phyloP scores from a whole-genome alignment of 2,888 invertebrate species.

The Eupithecia exiguata region DNA sequence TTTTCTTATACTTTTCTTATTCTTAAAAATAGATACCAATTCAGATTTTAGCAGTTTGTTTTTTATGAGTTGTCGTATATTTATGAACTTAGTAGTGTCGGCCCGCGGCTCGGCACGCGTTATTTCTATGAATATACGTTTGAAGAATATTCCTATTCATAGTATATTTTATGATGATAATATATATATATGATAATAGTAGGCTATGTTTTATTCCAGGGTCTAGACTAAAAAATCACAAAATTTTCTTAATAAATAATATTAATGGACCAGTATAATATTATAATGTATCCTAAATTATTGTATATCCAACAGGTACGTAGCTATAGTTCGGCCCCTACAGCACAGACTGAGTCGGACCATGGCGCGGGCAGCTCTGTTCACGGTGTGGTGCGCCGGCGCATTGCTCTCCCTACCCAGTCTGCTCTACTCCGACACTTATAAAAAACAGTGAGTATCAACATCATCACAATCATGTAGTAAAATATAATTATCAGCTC shows the following conservation, averaged over 20 bases:
- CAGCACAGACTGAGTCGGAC: conserved; percentile 91
- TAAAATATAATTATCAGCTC: background rate
- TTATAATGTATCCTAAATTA: too few relatives aligned
- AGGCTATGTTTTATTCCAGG: background rate
- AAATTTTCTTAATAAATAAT: too few relatives aligned
- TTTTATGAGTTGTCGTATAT: too few relatives aligned
- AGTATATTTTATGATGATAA: too few relatives aligned
- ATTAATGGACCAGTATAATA: too few relatives aligned
- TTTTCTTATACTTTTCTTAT: too few relatives aligned
- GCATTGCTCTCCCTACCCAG: conserved; percentile 90
- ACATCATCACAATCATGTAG: background rate
- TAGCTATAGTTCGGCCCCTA: conserved; percentile 95
- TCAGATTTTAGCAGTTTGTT: too few relatives aligned
- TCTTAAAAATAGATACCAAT: too few relatives aligned
- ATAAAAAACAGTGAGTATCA: conserved; percentile 86
- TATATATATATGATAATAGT: too few relatives aligned
- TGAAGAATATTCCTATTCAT: background rate
- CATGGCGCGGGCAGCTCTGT: conserved; percentile 88
- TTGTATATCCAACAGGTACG: conserved; percentile 87
- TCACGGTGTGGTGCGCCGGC: conserved; percentile 91
- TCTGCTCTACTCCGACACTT: conserved; percentile 90
- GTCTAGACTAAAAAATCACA: too few relatives aligned
- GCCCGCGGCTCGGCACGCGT: background rate
- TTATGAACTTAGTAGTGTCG: background rate
- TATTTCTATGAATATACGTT: background rate